Evolutionary conservation across 2,113 vertebrate genomes (phyloP).

Genomic region (Rattus norvegicus): DNA sequence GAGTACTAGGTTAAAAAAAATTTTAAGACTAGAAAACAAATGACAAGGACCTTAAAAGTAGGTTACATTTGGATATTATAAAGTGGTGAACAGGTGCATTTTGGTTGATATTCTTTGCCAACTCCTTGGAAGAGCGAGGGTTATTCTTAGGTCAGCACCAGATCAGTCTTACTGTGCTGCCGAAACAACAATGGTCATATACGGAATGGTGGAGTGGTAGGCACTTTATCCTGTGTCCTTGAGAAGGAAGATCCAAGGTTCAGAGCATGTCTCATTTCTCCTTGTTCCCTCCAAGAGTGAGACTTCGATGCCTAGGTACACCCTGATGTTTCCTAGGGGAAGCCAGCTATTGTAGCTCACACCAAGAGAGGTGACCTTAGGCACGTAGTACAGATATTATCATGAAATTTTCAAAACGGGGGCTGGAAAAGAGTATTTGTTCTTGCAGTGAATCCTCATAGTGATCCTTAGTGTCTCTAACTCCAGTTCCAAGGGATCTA

Average conservation of each 20-base stretch:
- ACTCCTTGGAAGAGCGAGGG: neutral
- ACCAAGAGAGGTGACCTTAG: neutral
- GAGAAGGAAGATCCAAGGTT: neutral
- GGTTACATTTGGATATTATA: neutral
- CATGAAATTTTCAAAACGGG: neutral
- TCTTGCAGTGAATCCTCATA: neutral
- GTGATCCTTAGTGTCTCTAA: neutral
- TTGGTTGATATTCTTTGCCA: fast-evolving
- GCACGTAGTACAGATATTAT: neutral
- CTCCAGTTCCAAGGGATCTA: neutral
- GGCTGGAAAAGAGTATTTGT: neutral
- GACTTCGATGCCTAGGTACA: neutral
- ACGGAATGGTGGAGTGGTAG: neutral
- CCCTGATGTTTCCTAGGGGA: neutral
- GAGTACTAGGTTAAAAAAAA: neutral
- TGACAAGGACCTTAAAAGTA: neutral
- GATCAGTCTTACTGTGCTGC: neutral
- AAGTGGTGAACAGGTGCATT: neutral
- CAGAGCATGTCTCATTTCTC: neutral
- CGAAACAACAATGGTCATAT: neutral
- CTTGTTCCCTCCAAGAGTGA: neutral
- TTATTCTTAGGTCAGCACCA: too few species aligned
- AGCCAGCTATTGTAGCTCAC: too few species aligned
- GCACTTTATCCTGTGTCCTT: neutral
- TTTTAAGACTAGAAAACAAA: neutral